phyloP scores from a whole-genome alignment of 2,888 invertebrate genomes.

The Eupithecia subumbrata region DNA sequence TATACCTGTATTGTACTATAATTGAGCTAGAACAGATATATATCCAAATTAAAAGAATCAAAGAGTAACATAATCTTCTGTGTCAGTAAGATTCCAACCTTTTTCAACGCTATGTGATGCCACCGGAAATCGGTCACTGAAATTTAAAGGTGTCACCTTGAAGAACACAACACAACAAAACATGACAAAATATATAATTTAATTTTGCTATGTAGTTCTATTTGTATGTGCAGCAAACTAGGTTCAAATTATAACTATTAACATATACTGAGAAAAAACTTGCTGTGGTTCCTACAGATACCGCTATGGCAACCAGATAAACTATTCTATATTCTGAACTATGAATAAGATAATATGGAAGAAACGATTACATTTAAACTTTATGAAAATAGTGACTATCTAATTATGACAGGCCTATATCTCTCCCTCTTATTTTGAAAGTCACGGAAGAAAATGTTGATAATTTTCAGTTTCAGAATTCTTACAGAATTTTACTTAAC shows the following conservation, averaged over 20 bases:
- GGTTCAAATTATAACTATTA: too few species aligned
- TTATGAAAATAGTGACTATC: background rate
- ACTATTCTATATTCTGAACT: background rate
- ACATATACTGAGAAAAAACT: background rate
- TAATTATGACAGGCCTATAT: background rate
- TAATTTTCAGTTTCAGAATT: background rate
- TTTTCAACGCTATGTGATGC: background rate
- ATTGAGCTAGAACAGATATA: background rate
- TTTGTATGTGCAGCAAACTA: background rate
- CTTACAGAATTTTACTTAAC: background rate
- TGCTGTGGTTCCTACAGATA: conserved; percentile 1
- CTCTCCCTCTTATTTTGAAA: too few species aligned
- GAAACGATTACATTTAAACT: background rate
- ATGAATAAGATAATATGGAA: background rate
- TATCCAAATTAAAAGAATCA: background rate
- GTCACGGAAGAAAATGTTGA: too few species aligned
- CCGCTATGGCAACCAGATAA: background rate
- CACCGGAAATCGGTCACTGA: background rate
- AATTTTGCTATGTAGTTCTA: background rate
- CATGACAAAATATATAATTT: background rate
- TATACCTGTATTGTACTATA: background rate
- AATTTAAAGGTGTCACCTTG: background rate
- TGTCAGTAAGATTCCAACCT: background rate
- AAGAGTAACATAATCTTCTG: background rate
- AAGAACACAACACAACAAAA: background rate